phyloP scores from a whole-genome alignment of 2,113 vertebrate species.

The Lagopus muta region DNA sequence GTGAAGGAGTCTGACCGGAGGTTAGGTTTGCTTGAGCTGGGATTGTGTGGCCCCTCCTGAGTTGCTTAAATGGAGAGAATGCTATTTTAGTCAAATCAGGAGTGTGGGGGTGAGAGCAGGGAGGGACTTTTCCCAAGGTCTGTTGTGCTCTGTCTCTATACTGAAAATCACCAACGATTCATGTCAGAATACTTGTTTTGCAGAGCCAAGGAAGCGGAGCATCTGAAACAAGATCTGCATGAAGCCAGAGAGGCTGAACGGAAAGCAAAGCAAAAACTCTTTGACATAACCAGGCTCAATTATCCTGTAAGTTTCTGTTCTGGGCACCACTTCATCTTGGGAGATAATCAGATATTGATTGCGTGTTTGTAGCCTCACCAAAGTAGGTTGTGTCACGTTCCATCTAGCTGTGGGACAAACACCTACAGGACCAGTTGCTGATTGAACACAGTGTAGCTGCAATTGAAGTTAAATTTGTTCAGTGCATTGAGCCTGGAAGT shows the following conservation, averaged over 20 bases:
- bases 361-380: background rate
- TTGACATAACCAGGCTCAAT: conserved; percentile 87
- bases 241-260: conserved; percentile 90
- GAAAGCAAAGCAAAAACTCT: conserved; percentile 88
- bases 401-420: background rate
- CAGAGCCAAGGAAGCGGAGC: conserved; percentile 91
- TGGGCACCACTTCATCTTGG: background rate
- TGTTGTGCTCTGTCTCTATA: background rate
- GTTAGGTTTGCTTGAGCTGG: conserved; percentile 49
- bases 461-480: background rate
- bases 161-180: background rate
- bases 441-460: background rate
- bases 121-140: background rate
- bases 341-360: background rate
- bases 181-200: background rate
- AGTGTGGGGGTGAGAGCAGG: background rate
- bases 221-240: conserved; percentile 90
- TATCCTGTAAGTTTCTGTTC: conserved; percentile 78
- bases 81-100: background rate
- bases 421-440: background rate
- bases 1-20: conserved; percentile 92
- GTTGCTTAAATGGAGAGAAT: background rate
- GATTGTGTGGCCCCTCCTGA: background rate
- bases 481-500: background rate
- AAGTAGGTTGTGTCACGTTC: background rate